Percentiles rank a stretch among this genome's conserved stretches.
Conservation (phyloP, 2,888 invertebrate species). For the Mystacides longicornis region DNA sequence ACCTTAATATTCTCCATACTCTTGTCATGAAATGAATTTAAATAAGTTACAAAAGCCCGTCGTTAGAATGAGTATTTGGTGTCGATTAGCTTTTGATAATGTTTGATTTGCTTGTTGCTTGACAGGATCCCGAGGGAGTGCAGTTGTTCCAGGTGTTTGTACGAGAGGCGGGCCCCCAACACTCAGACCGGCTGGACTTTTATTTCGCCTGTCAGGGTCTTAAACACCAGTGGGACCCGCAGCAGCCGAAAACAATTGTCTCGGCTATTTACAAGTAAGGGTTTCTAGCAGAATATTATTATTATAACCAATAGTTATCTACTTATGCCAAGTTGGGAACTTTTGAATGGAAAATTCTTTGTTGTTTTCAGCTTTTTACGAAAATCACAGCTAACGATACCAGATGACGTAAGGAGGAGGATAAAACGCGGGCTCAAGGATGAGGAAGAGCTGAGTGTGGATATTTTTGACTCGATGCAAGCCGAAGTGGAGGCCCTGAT, state of each 20-base stretch:
- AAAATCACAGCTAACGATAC: constrained; percentile 74
- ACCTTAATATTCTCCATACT: neutral
- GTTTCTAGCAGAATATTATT: too few relatives aligned
- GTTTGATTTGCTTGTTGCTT: too few relatives aligned
- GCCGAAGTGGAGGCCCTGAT: constrained; percentile 76
- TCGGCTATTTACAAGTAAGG: constrained; percentile 74
- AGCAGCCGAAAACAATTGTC: constrained; percentile 65
- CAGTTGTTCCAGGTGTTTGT: constrained; percentile 79
- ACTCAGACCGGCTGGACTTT: constrained; percentile 79
- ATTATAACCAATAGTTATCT: too few relatives aligned
- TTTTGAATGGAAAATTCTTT: too few relatives aligned
- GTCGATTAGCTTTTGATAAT: too few relatives aligned
- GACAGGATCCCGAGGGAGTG: constrained; percentile 78
- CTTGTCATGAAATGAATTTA: too few relatives aligned
- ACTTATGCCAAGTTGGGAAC: too few relatives aligned
- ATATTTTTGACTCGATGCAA: constrained; percentile 81
- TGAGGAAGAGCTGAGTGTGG: constrained; percentile 61
- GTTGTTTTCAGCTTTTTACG: constrained; percentile 58
- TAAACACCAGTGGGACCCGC: constrained; percentile 61
- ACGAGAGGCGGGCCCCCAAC: constrained; percentile 67
- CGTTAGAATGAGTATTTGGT: too few relatives aligned
- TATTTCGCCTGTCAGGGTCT: constrained; percentile 91
- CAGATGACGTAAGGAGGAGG: constrained; percentile 70
- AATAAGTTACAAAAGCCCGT: too few relatives aligned
- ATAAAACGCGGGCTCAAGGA: constrained; percentile 69